Evolutionary conservation across 2,113 vertebrate genomes (phyloP), one percentile per base, ranked within the genome.

Genomic region (Limnothrissa miodon): DNA sequence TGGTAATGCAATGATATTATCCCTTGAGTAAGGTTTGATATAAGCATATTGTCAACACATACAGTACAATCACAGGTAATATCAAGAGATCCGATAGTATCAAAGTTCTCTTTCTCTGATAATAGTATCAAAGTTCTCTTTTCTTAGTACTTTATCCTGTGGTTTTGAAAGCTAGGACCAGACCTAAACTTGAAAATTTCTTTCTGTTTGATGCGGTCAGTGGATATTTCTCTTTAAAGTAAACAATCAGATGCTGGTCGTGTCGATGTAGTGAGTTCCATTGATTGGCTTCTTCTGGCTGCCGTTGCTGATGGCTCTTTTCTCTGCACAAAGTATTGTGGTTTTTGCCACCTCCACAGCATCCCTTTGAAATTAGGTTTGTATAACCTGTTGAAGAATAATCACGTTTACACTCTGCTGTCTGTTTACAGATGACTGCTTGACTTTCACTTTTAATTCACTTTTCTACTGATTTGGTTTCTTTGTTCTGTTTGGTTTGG

Each of bases 391-490:
- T 13, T 15, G 17, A 36, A 86, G 87, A 81, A 91, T 87, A 87
- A 78, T 81, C 74, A 81, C 87, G 92, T 94, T 93, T 93, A 92
- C 91, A 89, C 86, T 86, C 88, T 91, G 90, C 88, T 88, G 85
- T 92, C 90, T 74, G 66, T 94, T 93, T 92, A 93, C 90, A 90
- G 88, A 88, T 87, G 36, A 23, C 85, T 85, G 80, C 87, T 87
- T 85, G 89, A 91, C 66, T 91, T 88, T 89, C 85, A 89, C 89
- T 87, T 89, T 87, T 62, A 83, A 88, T 87, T 89, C 87, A 85
- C 84, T 93, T 93, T 92, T 93, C 86, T 93, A 92, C 89, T 87
- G 83, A 87, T 91, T 89, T 92, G 90, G 87, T 89, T 74, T 90
- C 86, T 85, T 87, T 84, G 89, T 89, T 86, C 91, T 92, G 90